Conservation (phyloP, 2,888 invertebrate species). For the Acronicta aceris region DNA sequence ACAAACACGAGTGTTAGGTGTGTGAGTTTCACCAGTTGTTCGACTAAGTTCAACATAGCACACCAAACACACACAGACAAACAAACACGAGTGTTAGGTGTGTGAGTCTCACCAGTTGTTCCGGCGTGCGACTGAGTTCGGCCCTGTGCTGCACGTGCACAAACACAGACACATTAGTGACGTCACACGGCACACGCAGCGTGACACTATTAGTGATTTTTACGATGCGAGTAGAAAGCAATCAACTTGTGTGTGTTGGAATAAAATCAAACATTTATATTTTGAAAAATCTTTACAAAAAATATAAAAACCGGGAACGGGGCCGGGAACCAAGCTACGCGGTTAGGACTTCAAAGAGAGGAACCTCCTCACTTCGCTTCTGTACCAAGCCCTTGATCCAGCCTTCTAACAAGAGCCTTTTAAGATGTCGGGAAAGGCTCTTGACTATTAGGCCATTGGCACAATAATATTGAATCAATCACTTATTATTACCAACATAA, state of each 20-base stretch:
- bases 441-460: too few species aligned
- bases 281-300: too few species aligned
- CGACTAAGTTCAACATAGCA: background rate
- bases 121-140: slow-evolving; percentile 82
- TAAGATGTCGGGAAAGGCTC: too few species aligned
- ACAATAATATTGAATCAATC: too few species aligned
- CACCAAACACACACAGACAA: background rate
- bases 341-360: too few species aligned
- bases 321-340: too few species aligned
- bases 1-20: slow-evolving; percentile 30
- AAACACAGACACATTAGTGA: slow-evolving; percentile 74
- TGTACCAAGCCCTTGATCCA: too few species aligned
- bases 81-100: slow-evolving; percentile 34
- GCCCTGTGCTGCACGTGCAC: slow-evolving; percentile 84
- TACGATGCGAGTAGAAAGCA: slow-evolving; percentile 6
- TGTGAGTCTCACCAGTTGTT: slow-evolving; percentile 81
- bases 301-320: too few species aligned
- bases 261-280: background rate
- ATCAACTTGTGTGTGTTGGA: slow-evolving; percentile 11
- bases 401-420: too few species aligned
- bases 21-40: slow-evolving; percentile 73
- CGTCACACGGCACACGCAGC: slow-evolving; percentile 57
- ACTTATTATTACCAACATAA: too few species aligned
- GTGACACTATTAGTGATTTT: slow-evolving; percentile 38
- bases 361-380: too few species aligned